These are phyloP conservation scores for Drosophila pseudoananassae DNA, from an alignment of 1,140 invertebrate species.

Conservation along the genomic window DNA sequence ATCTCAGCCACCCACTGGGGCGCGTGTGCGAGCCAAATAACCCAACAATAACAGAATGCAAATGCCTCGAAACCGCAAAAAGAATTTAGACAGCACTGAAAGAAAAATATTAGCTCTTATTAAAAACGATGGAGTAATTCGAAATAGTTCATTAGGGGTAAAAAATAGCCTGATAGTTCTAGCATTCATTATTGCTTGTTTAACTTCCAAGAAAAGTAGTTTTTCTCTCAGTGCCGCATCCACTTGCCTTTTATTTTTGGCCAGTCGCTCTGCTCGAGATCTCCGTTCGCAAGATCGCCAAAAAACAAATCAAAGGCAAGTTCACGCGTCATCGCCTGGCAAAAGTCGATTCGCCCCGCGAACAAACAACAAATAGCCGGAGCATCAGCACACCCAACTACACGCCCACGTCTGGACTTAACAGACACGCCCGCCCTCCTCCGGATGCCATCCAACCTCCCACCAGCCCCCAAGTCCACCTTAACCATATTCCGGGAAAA, in stretches of 20 bases:
- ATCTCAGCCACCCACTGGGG: constrained; percentile 36
- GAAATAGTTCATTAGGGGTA: background rate
- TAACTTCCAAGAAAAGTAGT: too few species aligned
- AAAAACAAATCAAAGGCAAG: constrained; percentile 78
- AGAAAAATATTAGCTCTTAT: constrained; percentile 4
- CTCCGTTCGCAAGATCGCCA: constrained; percentile 1
- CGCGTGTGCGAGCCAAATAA: constrained; percentile 33
- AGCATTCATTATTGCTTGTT: background rate
- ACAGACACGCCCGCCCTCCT: constrained; percentile 47
- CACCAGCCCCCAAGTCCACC: background rate
- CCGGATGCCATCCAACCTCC: background rate
- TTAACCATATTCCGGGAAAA: constrained; percentile 16
- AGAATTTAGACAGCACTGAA: background rate
- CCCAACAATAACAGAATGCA: constrained; percentile 50
- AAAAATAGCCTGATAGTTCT: background rate
- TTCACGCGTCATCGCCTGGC: constrained; percentile 74
- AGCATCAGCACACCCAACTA: constrained; percentile 18
- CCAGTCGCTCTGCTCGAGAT: constrained; percentile 17
- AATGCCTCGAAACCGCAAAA: constrained; percentile 17
- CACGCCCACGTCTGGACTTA: constrained; percentile 70
- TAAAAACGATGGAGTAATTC: background rate
- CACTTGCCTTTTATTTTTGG: constrained; percentile 70
- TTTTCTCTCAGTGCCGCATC: constrained; percentile 1
- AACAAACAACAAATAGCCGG: constrained; percentile 21
- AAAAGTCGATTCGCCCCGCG: constrained; percentile 25